Percentiles rank a stretch among this genome's conserved stretches.
Conservation (phyloP, 2,113 vertebrate species). For the Pelobates fuscus region DNA sequence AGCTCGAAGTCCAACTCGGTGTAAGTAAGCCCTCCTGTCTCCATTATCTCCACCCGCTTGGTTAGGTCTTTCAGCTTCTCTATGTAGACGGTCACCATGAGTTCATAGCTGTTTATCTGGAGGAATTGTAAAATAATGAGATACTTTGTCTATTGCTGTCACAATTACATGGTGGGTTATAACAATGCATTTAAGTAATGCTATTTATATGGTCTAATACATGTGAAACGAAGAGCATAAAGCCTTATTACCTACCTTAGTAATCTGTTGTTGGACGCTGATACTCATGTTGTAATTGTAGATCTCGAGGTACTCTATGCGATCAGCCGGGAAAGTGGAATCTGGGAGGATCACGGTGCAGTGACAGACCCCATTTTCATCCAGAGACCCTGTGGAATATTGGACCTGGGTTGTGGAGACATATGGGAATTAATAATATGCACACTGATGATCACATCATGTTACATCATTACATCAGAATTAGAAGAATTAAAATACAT, state of each 20-base stretch:
- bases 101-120: slow-evolving; percentile 5
- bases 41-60: slow-evolving; percentile 5
- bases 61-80: not conserved
- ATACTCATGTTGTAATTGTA: not conserved
- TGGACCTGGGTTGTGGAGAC: not conserved
- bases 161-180: too few species aligned
- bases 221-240: too few species aligned
- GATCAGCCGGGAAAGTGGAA: slow-evolving; percentile 22
- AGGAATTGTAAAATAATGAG: too few species aligned
- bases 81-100: not conserved
- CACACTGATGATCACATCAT: too few species aligned
- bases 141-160: too few species aligned
- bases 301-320: not conserved
- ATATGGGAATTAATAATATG: too few species aligned
- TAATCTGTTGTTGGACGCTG: not conserved
- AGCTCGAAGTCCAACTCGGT: slow-evolving; percentile 56
- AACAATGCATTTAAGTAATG: too few species aligned
- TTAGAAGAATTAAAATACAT: too few species aligned
- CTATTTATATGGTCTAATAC: too few species aligned
- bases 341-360: not conserved
- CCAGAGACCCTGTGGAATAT: not conserved
- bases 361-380: slow-evolving; percentile 10
- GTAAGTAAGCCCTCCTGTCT: slow-evolving; percentile 62
- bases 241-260: too few species aligned
- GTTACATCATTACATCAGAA: too few species aligned